phyloP scores from a whole-genome alignment of 1,140 invertebrate species.

The Cotesia chilonis region DNA sequence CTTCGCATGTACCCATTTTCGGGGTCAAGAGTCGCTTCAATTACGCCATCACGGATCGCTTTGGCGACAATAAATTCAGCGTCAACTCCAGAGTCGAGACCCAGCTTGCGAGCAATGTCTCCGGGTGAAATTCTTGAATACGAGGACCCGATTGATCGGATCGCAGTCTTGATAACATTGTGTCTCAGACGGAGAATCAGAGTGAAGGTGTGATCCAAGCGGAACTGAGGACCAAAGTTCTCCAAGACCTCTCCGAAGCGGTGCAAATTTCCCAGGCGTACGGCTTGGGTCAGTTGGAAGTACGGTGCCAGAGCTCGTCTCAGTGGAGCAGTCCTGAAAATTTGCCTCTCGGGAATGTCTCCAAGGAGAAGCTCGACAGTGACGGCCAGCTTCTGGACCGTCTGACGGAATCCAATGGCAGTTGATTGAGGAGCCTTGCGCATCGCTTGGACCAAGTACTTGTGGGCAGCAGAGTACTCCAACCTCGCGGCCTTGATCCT shows the following conservation, averaged over 20 bases:
- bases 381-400: slow-evolving; percentile 94
- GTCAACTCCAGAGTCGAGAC: slow-evolving; percentile 94
- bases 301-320: slow-evolving; percentile 91
- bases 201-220: slow-evolving; percentile 92
- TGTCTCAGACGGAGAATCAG: slow-evolving; percentile 93
- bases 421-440: slow-evolving; percentile 96
- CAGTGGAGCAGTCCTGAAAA: slow-evolving; percentile 87
- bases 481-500: slow-evolving; percentile 96
- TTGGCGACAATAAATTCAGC: slow-evolving; percentile 99
- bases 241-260: slow-evolving; percentile 94
- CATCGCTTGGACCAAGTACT: slow-evolving; percentile 92
- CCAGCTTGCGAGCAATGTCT: slow-evolving; percentile 93
- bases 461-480: slow-evolving; percentile 96
- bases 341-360: slow-evolving; percentile 94
- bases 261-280: slow-evolving; percentile 92
- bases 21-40: slow-evolving; percentile 96
- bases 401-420: slow-evolving; percentile 98
- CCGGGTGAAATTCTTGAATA: slow-evolving; percentile 96
- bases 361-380: slow-evolving; percentile 95
- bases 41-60: slow-evolving; percentile 98
- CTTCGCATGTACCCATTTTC: slow-evolving; percentile 96
- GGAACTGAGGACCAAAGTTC: slow-evolving; percentile 87
- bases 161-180: slow-evolving; percentile 99
- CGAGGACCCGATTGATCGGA: slow-evolving; percentile 94
- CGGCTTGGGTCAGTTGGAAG: slow-evolving; percentile 97